Percentiles rank a stretch among this genome's conserved stretches.
phyloP scores from a whole-genome alignment of 2,888 invertebrate species.

The Leptinotarsa peninsularis region DNA sequence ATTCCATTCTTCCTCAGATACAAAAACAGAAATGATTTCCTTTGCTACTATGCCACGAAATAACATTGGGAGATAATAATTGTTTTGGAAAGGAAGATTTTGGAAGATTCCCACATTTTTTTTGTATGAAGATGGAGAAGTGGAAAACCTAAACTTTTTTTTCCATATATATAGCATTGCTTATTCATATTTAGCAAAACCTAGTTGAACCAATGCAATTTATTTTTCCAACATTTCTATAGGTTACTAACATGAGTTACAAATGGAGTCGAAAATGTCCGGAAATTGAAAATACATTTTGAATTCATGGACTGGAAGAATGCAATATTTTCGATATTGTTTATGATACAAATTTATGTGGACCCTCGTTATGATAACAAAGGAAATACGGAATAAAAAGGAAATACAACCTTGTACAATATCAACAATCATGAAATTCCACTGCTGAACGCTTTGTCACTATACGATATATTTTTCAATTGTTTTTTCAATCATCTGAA shows the following conservation, averaged over 20 bases:
- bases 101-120: no score
- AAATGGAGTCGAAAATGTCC: neutral
- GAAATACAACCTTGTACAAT: neutral
- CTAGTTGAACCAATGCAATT: no score
- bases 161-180: no score
- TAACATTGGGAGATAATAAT: no score
- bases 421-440: neutral
- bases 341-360: neutral
- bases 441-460: neutral
- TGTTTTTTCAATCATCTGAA: conserved; percentile 35
- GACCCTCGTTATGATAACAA: neutral
- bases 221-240: no score
- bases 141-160: no score
- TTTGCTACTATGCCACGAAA: no score
- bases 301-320: neutral
- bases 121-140: no score
- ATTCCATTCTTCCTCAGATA: no score
- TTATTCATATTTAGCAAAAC: no score
- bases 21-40: no score
- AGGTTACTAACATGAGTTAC: neutral
- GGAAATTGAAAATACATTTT: neutral
- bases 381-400: neutral
- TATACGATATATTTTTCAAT: conserved; percentile 33
- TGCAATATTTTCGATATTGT: neutral
- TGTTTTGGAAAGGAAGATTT: no score